Conservation (phyloP, 2,888 invertebrate species). For the Drosophila anomalata region DNA sequence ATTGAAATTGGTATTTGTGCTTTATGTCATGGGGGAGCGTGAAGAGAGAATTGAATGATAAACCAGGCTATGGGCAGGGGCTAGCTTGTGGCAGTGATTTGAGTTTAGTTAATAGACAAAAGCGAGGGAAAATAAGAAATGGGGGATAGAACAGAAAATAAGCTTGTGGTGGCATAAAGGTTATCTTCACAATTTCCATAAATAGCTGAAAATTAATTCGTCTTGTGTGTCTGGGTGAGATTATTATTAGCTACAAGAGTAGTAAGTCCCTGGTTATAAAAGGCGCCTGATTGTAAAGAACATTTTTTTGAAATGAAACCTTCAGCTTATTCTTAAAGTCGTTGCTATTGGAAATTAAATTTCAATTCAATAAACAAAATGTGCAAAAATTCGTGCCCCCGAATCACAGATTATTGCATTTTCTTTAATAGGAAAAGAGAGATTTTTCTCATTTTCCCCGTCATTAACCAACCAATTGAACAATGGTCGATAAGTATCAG, state of each 20-base stretch:
- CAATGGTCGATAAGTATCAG: constrained; percentile 24
- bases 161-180: not conserved
- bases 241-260: constrained; percentile 22
- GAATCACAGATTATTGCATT: constrained; percentile 19
- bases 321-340: not conserved
- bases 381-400: constrained; percentile 15
- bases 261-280: constrained; percentile 2
- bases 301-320: not conserved
- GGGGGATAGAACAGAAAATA: too few relatives aligned
- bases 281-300: not conserved
- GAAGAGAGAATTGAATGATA: constrained; percentile 8
- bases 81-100: constrained; percentile 32
- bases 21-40: constrained; percentile 2
- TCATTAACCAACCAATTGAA: constrained; percentile 2
- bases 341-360: constrained; percentile 2
- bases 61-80: constrained; percentile 2
- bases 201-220: constrained; percentile 19
- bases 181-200: constrained; percentile 21
- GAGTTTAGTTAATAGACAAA: constrained; percentile 28
- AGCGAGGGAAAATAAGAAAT: constrained; percentile 9
- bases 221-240: constrained; percentile 1
- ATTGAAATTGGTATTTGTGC: constrained; percentile 57
- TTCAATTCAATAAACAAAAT: constrained; percentile 7
- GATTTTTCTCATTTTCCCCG: constrained; percentile 18
- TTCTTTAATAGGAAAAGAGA: constrained; percentile 12